phyloP scores from a whole-genome alignment of 2,113 vertebrate genomes.

The Atractosteus spatula region DNA sequence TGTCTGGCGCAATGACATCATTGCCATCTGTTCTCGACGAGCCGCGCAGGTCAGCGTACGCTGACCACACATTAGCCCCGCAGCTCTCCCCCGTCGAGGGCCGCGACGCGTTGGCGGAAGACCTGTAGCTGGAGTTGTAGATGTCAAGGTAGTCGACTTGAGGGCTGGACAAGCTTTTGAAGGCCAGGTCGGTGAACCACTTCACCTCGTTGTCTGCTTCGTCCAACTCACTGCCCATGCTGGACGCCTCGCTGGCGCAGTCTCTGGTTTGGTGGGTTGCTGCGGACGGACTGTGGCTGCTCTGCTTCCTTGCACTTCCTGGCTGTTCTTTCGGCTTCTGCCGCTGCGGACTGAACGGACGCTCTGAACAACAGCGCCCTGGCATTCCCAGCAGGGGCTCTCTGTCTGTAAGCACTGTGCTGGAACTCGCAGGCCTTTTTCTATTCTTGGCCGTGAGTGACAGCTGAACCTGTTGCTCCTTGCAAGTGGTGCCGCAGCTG shows the following conservation, averaged over 20 bases:
- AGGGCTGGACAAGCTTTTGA: constrained; percentile 68
- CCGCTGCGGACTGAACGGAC: constrained; percentile 44
- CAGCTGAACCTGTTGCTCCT: constrained; percentile 82
- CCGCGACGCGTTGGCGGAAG: constrained; percentile 71
- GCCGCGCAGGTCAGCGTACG: constrained; percentile 64
- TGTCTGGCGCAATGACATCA: constrained; percentile 43
- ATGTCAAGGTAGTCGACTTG: constrained; percentile 69
- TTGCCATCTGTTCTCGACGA: constrained; percentile 55
- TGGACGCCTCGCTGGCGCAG: constrained; percentile 58
- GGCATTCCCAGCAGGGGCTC: constrained; percentile 60
- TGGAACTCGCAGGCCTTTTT: constrained; percentile 61
- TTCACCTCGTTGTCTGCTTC: constrained; percentile 79
- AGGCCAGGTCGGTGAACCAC: constrained; percentile 71
- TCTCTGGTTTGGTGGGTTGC: constrained; percentile 37
- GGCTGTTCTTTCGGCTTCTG: constrained; percentile 43
- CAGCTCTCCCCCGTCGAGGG: constrained; percentile 74
- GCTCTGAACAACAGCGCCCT: constrained; percentile 63
- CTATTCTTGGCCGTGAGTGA: constrained; percentile 83
- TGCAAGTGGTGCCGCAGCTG: constrained; percentile 57
- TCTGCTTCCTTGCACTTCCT: constrained; percentile 44
- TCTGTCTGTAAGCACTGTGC: constrained; percentile 64
- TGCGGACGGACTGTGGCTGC: constrained; percentile 33
- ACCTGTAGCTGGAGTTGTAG: constrained; percentile 76
- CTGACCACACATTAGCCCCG: constrained; percentile 64
- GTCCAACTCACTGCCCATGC: constrained; percentile 76